Evolutionary conservation across 1,140 invertebrate species (phyloP).

Genomic region (Hypsibius dujardini): DNA sequence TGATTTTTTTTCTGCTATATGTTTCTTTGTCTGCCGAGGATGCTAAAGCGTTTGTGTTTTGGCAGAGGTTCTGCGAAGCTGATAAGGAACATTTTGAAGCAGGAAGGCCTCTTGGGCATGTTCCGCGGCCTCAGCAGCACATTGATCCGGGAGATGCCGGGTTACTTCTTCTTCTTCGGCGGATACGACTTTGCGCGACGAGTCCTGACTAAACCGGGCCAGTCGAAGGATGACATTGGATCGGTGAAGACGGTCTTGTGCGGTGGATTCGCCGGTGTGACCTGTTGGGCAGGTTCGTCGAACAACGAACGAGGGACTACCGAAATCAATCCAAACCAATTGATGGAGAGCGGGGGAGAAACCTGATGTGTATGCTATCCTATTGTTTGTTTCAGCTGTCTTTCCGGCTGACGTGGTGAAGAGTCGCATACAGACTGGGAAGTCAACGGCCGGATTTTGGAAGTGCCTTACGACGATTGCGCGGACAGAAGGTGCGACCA

Average conservation of each 20-base stretch:
- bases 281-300: slow-evolving; percentile 2
- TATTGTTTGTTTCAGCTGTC: slow-evolving; percentile 52
- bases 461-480: slow-evolving; percentile 51
- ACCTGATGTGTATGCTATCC: background rate
- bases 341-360: too few species aligned
- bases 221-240: slow-evolving; percentile 50
- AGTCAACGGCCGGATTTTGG: slow-evolving; percentile 44
- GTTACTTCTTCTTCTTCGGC: slow-evolving; percentile 95
- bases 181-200: slow-evolving; percentile 69
- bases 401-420: slow-evolving; percentile 96
- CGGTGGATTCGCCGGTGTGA: slow-evolving; percentile 22
- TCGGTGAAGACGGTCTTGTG: slow-evolving; percentile 26
- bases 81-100: slow-evolving; percentile 53
- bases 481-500: slow-evolving; percentile 50
- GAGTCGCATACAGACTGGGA: slow-evolving; percentile 67
- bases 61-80: slow-evolving; percentile 49
- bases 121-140: slow-evolving; percentile 78
- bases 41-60: too few species aligned
- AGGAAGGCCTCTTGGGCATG: slow-evolving; percentile 59
- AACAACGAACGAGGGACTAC: too few species aligned
- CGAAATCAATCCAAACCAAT: too few species aligned
- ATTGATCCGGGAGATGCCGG: slow-evolving; percentile 87
- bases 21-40: too few species aligned
- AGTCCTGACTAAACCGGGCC: slow-evolving; percentile 43
- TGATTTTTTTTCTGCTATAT: too few species aligned